phyloP scores from a whole-genome alignment of 2,888 invertebrate species.

The Clivina fossor region DNA sequence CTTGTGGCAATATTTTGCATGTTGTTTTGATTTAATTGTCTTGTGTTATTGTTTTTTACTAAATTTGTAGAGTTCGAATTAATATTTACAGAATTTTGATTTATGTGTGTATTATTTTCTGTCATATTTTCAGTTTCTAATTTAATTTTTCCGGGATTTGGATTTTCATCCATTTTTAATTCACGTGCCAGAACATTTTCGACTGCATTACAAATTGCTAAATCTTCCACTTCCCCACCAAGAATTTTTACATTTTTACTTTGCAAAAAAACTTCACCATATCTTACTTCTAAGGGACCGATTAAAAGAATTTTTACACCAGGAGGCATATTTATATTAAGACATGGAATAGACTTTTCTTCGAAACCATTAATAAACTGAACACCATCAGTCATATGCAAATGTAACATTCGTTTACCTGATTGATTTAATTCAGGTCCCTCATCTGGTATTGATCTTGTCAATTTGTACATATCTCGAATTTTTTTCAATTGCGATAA shows the following conservation, averaged over 20 bases:
- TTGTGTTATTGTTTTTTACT: neutral
- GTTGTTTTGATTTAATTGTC: slow-evolving; percentile 37
- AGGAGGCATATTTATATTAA: slow-evolving; percentile 61
- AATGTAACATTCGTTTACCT: slow-evolving; percentile 67
- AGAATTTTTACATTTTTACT: slow-evolving; percentile 62
- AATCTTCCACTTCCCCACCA: slow-evolving; percentile 73
- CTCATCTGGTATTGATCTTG: slow-evolving; percentile 63
- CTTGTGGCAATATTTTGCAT: slow-evolving; percentile 38
- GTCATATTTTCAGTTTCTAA: slow-evolving; percentile 33
- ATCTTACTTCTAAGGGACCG: slow-evolving; percentile 70
- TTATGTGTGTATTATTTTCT: slow-evolving; percentile 3
- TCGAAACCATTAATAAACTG: slow-evolving; percentile 72
- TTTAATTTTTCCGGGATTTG: slow-evolving; percentile 48
- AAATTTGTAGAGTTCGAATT: slow-evolving; percentile 3
- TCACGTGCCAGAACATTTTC: slow-evolving; percentile 63
- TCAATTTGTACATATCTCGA: slow-evolving; percentile 50
- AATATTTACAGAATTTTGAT: too few relatives aligned
- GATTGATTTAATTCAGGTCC: slow-evolving; percentile 55
- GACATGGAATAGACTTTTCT: slow-evolving; percentile 61
- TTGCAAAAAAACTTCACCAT: slow-evolving; percentile 68
- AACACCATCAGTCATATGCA: slow-evolving; percentile 74
- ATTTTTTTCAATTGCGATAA: slow-evolving; percentile 53
- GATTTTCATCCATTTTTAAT: slow-evolving; percentile 58
- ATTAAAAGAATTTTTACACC: slow-evolving; percentile 66
- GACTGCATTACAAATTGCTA: slow-evolving; percentile 60